Base-by-base conservation (phyloP, 1,140 invertebrate species). In the Saccostrea echinata region DNA sequence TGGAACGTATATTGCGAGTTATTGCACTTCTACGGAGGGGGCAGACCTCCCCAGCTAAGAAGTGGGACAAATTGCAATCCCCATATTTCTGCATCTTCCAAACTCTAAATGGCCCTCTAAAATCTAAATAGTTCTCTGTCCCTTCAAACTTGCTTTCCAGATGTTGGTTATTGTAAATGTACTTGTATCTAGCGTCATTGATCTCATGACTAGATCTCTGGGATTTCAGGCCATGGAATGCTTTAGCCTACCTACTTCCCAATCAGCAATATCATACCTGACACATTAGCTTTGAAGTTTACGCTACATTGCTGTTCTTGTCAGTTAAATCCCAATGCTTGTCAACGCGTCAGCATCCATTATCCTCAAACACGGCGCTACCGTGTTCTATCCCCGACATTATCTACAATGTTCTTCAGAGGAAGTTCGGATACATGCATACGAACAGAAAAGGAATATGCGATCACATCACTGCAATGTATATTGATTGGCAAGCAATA, bases 1-100 rank as follows among this genome's bases (percentile, higher is more conserved):
- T 76, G 68, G 68, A 76, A 76, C 68, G 68, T 76, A 76, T 76
- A 76, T 76, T 76, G 68, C 68, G 68, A 76, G 68, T 76, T 76
- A 76, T 76, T 76, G 27, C 68, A 76, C 68, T 76, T 76, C 68
- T 76, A 76, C 68, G 16, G 68, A 76, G 68, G 68, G 43, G 68
- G 27, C 68, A 76, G 68, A 76, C 68, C 68, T 76, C 68, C 68
- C 68, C 68, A 27, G 30, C 16, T 76, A 33, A 16, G 33, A 76
- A 76, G 68, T 76, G 68, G 68, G 68, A 76, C 68, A 76, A 76
- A 76, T 76, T 76, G 68, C 68, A 27, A 76, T 76, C 11, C 24
- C 68, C 27, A 76, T 76, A 30, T 76, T 76, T 33, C 68, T 33
- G 27, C 68, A 27, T 76, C 27, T 27, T 76, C 24, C 27, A 30